phyloP scores from a whole-genome alignment of 2,888 invertebrate genomes.

The Colostygia pectinataria region DNA sequence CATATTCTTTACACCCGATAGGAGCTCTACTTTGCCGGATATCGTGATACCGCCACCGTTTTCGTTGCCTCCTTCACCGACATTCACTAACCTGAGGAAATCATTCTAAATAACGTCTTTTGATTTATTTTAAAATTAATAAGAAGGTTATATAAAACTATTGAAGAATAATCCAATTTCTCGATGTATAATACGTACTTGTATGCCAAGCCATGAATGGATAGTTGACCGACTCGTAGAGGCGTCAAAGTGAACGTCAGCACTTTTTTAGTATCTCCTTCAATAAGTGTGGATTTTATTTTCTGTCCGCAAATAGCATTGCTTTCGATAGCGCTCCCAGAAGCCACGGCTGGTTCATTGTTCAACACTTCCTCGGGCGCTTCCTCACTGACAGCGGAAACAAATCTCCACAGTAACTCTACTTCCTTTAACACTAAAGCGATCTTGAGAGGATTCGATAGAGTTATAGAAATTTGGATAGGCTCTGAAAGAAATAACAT shows the following conservation, averaged over 20 bases:
- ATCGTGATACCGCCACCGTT: constrained; percentile 70
- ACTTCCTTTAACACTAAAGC: constrained; percentile 87
- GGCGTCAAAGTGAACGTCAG: constrained; percentile 89
- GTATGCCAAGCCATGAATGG: constrained; percentile 88
- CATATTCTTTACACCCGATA: constrained; percentile 74
- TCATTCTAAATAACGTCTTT: too few relatives aligned
- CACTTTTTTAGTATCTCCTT: constrained; percentile 83
- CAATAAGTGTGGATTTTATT: constrained; percentile 80
- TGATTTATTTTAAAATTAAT: too few relatives aligned
- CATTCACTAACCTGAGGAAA: constrained; percentile 58
- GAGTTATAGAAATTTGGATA: constrained; percentile 88
- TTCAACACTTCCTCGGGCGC: constrained; percentile 44
- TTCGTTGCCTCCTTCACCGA: constrained; percentile 63
- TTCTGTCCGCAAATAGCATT: constrained; percentile 82
- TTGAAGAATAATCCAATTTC: too few relatives aligned
- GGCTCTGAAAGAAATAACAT: constrained; percentile 83
- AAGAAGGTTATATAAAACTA: too few relatives aligned
- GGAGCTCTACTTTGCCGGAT: constrained; percentile 84
- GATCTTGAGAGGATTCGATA: constrained; percentile 90
- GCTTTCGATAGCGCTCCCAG: constrained; percentile 55
- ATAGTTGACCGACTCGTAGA: constrained; percentile 87
- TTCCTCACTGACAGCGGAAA: constrained; percentile 49
- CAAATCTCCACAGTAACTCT: constrained; percentile 88
- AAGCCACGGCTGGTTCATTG: constrained; percentile 62
- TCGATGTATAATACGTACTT: constrained; percentile 61